These are phyloP conservation scores for Rutpela maculata DNA, from an alignment of 2,888 invertebrate genomes.

Conservation along the genomic window DNA sequence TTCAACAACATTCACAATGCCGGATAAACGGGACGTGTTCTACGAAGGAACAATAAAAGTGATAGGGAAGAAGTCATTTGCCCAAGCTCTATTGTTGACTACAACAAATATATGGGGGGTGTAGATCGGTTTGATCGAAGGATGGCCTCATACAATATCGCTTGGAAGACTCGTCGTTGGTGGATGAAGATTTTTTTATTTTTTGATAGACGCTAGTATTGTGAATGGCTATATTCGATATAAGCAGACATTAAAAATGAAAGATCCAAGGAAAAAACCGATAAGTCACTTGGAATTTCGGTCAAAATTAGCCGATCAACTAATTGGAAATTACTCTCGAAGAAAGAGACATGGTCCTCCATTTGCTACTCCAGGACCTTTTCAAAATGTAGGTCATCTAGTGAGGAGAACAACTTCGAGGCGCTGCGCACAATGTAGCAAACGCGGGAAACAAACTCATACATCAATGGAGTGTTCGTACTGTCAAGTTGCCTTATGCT, in stretches of 20 bases:
- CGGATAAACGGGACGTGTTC: background rate
- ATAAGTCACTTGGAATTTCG: background rate
- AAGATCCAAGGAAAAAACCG: background rate
- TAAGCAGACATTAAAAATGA: background rate
- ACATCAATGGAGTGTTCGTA: background rate
- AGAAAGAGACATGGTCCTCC: background rate
- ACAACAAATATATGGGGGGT: conserved; percentile 7
- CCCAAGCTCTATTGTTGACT: conserved; percentile 3
- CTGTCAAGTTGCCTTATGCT: background rate
- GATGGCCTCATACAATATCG: conserved; percentile 5
- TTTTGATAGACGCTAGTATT: background rate
- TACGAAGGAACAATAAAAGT: background rate
- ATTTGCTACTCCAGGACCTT: background rate
- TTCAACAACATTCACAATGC: background rate
- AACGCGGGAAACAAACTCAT: background rate
- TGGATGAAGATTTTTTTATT: conserved; percentile 12
- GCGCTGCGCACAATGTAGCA: background rate
- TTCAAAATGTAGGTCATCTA: background rate
- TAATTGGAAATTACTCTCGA: background rate
- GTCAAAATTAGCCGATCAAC: background rate
- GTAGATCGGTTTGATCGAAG: too few species aligned
- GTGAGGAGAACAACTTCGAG: background rate
- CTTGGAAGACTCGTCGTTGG: background rate
- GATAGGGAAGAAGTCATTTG: background rate
- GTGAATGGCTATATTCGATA: conserved; percentile 1